phyloP scores from a whole-genome alignment of 2,888 invertebrate species.

The Ophion obscuratus region DNA sequence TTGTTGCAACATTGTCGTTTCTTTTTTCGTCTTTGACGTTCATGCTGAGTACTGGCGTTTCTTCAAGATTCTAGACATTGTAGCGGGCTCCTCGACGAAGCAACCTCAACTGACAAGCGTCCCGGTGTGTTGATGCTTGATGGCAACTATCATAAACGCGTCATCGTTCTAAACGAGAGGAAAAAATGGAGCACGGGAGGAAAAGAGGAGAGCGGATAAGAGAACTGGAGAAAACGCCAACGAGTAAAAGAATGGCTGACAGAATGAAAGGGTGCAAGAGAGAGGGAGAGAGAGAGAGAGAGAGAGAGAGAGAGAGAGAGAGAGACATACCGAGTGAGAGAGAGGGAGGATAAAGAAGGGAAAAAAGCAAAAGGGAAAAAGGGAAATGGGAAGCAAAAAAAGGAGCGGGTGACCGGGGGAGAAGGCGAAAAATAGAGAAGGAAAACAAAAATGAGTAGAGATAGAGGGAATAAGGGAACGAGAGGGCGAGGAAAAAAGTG shows the following conservation, averaged over 20 bases:
- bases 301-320: background rate
- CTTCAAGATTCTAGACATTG: no score
- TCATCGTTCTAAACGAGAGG: background rate
- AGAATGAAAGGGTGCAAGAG: background rate
- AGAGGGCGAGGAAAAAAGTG: conserved; percentile 28
- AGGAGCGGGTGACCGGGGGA: background rate
- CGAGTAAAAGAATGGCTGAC: background rate
- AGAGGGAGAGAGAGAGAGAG: background rate
- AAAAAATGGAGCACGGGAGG: background rate
- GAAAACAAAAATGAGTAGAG: conserved; percentile 8
- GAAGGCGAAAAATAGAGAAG: background rate
- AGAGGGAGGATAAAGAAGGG: background rate
- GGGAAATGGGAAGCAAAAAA: conserved; percentile 50
- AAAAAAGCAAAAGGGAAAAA: background rate
- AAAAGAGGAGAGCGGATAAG: background rate
- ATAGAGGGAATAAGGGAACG: conserved; percentile 1
- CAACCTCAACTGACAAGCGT: no score
- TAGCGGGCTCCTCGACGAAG: no score
- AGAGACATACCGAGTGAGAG: no score
- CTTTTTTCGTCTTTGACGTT: no score
- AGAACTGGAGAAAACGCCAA: background rate
- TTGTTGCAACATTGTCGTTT: no score
- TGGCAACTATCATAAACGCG: background rate
- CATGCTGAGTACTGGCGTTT: no score
- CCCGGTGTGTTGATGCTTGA: background rate